Base-by-base conservation (phyloP, 2,797 vertebrate genomes). In the Glossophaga mutica region DNA sequence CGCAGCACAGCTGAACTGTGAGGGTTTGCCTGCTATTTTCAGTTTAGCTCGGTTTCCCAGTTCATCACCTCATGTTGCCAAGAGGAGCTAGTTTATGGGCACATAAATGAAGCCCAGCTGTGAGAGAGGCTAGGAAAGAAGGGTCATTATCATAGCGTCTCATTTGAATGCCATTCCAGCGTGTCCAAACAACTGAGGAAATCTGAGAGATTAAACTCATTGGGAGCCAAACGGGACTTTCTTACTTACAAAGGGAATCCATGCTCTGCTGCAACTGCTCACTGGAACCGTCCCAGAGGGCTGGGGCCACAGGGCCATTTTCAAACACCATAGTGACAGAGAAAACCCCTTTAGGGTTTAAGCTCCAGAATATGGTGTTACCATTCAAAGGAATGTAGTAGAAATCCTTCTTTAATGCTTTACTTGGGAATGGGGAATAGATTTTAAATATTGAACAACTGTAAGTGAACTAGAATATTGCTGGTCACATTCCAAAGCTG, bases 41-140 rank as follows among this genome's bases (percentile, higher is more conserved):
- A 44, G 57, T 26, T 76, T 37, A 59, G 55, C 70, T 77, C 39
- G 0, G n/a, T 84, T 79, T 84, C 79, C 79, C 39, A 34, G 39
- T 26, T 77, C 42, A 1, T 77, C 57, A 37, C 19, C 46, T 22
- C 6, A 4, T 26, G 68, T 34, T 67, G 83, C 39, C 39, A 91
- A 68, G 68, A 86, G 29, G 62, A 90, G 52, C n/a, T 32, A 18
- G 57, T 76, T 79, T 46, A n/a, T 42, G 48, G 82, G 68, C 81
- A 37, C 89, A 52, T 9, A 90, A 79, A 92, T 46, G 24, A 81
- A 87, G 37, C 82, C 94, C 94, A 87, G 92, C 94, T 94, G 87
- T 37, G 92, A 93, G 55, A 55, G 10, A 71, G 68, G 55, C 62
- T 10, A 48, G 0, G 2, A 19, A 67, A 39, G 52, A 82, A 77